These are phyloP conservation scores for Diacarnus erythraeanus DNA, from an alignment of 37 sponge, comb jelly and placozoan genomes.

Conservation along the genomic window DNA sequence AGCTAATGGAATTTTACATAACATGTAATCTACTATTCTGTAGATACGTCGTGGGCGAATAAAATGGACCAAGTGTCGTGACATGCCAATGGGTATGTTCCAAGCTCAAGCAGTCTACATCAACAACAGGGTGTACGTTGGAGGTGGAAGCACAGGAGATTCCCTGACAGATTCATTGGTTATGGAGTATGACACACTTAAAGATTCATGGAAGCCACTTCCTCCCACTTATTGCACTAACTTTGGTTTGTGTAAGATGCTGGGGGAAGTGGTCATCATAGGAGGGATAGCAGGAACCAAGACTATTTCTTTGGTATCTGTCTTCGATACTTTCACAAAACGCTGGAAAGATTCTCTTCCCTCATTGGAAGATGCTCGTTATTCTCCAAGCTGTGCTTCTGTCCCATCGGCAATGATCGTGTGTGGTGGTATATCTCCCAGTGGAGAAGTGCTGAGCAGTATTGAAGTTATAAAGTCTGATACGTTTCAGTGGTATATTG, in stretches of 20 bases:
- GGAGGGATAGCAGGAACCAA: constrained; percentile 15
- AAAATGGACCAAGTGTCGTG: constrained; percentile 31
- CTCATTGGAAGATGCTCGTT: constrained; percentile 14
- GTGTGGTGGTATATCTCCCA: constrained; percentile 17
- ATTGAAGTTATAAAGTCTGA: constrained; percentile 27
- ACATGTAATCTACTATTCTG: too few relatives aligned
- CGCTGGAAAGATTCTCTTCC: constrained; percentile 41
- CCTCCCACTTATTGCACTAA: background rate
- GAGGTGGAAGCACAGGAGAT: constrained; percentile 32
- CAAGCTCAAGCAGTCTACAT: constrained; percentile 28
- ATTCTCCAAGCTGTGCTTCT: constrained; percentile 2
- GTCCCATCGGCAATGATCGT: constrained; percentile 6
- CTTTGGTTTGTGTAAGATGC: constrained; percentile 35
- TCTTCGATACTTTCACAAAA: constrained; percentile 28
- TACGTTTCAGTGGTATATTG: constrained; percentile 12
- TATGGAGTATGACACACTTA: constrained; percentile 19
- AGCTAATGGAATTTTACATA: too few relatives aligned
- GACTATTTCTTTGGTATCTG: background rate
- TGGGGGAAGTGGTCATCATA: constrained; percentile 29
- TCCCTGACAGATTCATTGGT: constrained; percentile 4
- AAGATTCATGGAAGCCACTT: constrained; percentile 20
- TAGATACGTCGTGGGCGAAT: background rate
- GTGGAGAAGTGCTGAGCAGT: background rate
- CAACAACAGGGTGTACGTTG: constrained; percentile 29
- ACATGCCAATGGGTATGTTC: constrained; percentile 47